Evolutionary conservation across 2,797 vertebrate species (phyloP).

Genomic region (Salmo trutta): DNA sequence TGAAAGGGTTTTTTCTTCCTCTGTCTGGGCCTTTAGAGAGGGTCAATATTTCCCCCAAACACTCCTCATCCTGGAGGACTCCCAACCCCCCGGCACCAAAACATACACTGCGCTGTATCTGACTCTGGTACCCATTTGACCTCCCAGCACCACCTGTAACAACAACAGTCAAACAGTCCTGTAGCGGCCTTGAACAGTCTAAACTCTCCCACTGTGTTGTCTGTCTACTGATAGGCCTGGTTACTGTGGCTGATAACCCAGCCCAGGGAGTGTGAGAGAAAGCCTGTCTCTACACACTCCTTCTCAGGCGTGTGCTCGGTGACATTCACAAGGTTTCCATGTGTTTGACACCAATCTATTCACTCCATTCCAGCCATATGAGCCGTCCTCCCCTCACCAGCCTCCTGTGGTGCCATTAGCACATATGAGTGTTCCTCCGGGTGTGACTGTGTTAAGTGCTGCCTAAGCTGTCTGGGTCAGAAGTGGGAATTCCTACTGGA

Average conservation of each 20-base stretch:
- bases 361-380: too few species aligned
- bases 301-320: not conserved
- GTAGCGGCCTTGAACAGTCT: not conserved
- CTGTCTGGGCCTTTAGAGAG: not conserved
- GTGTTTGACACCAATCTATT: too few species aligned
- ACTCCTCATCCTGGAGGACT: not conserved
- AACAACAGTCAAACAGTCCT: not conserved
- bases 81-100: not conserved
- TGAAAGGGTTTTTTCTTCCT: conserved; percentile 7
- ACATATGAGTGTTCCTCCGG: conserved; percentile 12
- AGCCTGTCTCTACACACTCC: not conserved
- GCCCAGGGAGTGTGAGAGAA: not conserved
- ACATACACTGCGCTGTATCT: not conserved
- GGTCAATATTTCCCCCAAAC: conserved; percentile 25
- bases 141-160: not conserved
- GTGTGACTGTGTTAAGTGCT: conserved; percentile 29
- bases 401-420: too few species aligned
- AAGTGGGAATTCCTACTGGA: conserved; percentile 17
- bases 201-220: not conserved
- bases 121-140: not conserved
- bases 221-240: not conserved
- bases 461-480: conserved; percentile 22
- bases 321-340: too few species aligned
- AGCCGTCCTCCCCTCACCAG: too few species aligned
- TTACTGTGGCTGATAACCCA: not conserved